Evolutionary conservation across 2,888 invertebrate genomes (phyloP), one percentile per base, ranked within the genome.

Genomic region (Micropterix aruncella): DNA sequence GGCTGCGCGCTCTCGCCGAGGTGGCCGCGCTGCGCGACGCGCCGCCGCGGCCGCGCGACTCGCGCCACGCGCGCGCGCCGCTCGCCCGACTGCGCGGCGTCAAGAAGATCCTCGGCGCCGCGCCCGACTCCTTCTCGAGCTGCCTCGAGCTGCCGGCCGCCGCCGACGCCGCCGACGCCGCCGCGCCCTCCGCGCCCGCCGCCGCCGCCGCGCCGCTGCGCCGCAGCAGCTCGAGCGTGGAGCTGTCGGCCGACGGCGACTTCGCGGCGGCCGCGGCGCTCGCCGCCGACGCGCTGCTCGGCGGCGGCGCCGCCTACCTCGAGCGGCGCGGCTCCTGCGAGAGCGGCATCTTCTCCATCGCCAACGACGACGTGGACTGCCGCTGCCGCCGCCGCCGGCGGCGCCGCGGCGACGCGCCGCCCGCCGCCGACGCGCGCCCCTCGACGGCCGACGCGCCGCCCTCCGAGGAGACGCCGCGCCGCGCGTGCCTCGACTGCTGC

Each of bases 261-360:
- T 48, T 51, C 36, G 38, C 49, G 16, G 43, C 47, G 16, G 41
- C 46, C 19, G 54, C 56, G 38, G 47, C 54, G 18, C 55, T 51
- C 53, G 19, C 57, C 57, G n/a, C n/a, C n/a, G n/a, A n/a, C n/a
- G 45, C 55, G 54, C 19, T 61, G 57, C 52, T 46, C 52, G 55
- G 46, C 52, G 52, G 52, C 54, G 44, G 58, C 55, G 57, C 19
- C 55, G 61, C 51, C 41, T 55, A 59, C n/a, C 63, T 80, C n/a
- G 72, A 80, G 19, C 67, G 89, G 15, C 75, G 89, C 40, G 90
- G 86, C 45, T 90, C 89, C 16, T 89, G 89, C 60, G 91, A 91
- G 61, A 86, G 86, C 52, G 91, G 91, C 16, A 90, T 91, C 60
- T 91, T 88, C 73, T 88, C 88, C 44, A 88, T 86, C 54, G 83